Evolutionary conservation across 2,888 invertebrate genomes (phyloP).

Genomic region (Sminthurinus aureus): DNA sequence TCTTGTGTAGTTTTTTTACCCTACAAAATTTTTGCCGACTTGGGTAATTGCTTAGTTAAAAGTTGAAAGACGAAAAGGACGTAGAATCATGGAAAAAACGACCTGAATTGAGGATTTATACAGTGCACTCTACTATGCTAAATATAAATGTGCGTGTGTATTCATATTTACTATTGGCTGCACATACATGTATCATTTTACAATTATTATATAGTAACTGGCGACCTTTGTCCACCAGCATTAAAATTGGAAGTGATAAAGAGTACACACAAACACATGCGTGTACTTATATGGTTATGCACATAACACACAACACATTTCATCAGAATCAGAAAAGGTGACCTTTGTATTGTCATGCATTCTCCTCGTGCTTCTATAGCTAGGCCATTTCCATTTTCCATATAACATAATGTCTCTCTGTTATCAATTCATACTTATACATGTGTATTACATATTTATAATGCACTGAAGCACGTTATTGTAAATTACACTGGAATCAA

Average conservation of each 20-base stretch:
- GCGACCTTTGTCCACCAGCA: constrained; percentile 9
- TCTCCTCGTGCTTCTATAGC: neutral
- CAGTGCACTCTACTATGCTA: neutral
- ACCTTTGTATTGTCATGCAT: constrained; percentile 20
- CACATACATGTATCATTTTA: too few species aligned
- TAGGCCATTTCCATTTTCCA: neutral
- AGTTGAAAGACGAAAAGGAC: constrained; percentile 14
- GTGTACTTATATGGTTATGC: too few species aligned
- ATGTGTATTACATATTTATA: neutral
- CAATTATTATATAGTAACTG: neutral
- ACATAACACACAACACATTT: neutral
- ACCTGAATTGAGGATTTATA: neutral
- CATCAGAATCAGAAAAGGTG: constrained; percentile 1
- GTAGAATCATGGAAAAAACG: constrained; percentile 10
- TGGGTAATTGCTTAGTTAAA: constrained; percentile 5
- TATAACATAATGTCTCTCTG: neutral
- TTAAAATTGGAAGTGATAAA: constrained; percentile 12
- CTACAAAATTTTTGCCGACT: neutral
- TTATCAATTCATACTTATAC: neutral
- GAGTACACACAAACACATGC: constrained; percentile 1
- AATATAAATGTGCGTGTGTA: neutral
- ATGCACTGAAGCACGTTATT: neutral
- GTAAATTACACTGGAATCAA: neutral
- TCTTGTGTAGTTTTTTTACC: neutral
- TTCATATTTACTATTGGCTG: too few species aligned